phyloP scores from a whole-genome alignment of 2,113 vertebrate genomes.

The Nansenia antarctica region DNA sequence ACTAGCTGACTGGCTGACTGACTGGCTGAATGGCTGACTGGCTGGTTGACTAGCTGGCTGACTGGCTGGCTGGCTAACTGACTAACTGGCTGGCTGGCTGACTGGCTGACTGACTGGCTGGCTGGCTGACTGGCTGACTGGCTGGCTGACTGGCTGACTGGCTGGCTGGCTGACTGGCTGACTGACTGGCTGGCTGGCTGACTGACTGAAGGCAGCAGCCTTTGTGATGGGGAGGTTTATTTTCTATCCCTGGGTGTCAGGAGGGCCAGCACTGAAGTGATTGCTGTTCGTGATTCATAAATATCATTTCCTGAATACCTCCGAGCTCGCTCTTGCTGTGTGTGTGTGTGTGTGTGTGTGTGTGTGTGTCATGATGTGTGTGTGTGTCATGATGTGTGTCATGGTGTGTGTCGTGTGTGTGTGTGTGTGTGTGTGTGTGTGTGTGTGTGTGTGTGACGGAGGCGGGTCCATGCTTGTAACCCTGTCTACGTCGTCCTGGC shows the following conservation, averaged over 20 bases:
- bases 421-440: slow-evolving; percentile 20
- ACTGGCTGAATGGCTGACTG: too few relatives aligned
- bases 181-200: too few relatives aligned
- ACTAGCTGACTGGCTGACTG: too few relatives aligned
- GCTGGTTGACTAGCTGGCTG: too few relatives aligned
- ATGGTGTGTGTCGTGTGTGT: slow-evolving; percentile 17
- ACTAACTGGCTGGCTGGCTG: too few relatives aligned
- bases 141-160: too few relatives aligned
- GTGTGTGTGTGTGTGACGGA: slow-evolving; percentile 19
- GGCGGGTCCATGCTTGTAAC: too few relatives aligned
- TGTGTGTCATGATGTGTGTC: slow-evolving; percentile 22
- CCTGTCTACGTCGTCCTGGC: not conserved
- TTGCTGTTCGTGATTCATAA: slow-evolving; percentile 34
- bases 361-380: slow-evolving; percentile 14
- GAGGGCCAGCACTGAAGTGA: slow-evolving; percentile 12
- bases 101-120: too few relatives aligned
- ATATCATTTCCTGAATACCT: slow-evolving; percentile 37
- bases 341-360: slow-evolving; percentile 15
- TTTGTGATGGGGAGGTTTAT: slow-evolving; percentile 3
- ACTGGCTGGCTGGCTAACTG: too few relatives aligned
- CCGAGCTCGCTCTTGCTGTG: slow-evolving; percentile 16
- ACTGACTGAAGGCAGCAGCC: not conserved
- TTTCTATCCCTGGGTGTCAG: slow-evolving; percentile 13
- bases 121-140: too few relatives aligned
- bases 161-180: too few relatives aligned